phyloP scores from a whole-genome alignment of 1,140 invertebrate genomes.

The Scaptodrosophila lebanonensis region DNA sequence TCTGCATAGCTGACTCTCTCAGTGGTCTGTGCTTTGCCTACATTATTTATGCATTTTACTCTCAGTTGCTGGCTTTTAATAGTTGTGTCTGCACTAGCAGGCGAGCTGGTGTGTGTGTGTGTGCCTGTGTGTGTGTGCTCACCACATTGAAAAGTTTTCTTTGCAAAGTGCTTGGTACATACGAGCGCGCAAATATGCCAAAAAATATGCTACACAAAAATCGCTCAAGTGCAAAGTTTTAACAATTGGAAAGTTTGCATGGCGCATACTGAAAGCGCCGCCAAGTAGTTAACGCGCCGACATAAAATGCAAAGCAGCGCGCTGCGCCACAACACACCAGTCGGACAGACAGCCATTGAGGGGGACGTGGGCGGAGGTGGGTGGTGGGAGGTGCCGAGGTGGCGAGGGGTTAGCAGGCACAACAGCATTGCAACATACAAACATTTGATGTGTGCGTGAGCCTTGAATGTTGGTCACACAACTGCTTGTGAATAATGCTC shows the following conservation, averaged over 20 bases:
- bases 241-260: slow-evolving; percentile 71
- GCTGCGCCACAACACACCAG: slow-evolving; percentile 19
- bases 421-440: too few species aligned
- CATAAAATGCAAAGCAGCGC: slow-evolving; percentile 6
- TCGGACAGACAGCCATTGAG: neutral
- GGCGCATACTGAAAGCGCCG: slow-evolving; percentile 27
- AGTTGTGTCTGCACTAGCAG: slow-evolving; percentile 49
- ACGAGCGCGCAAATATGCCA: slow-evolving; percentile 69
- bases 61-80: slow-evolving; percentile 66
- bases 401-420: too few species aligned
- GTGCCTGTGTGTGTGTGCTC: slow-evolving; percentile 38
- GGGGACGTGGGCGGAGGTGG: neutral
- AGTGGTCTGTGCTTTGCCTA: slow-evolving; percentile 31
- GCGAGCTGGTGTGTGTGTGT: neutral
- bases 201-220: slow-evolving; percentile 74
- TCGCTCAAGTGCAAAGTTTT: slow-evolving; percentile 74
- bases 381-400: slow-evolving; percentile 11
- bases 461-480: slow-evolving; percentile 39
- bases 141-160: slow-evolving; percentile 74
- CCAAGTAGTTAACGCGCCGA: too few species aligned
- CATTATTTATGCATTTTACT: slow-evolving; percentile 72
- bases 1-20: slow-evolving; percentile 9
- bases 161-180: slow-evolving; percentile 73
- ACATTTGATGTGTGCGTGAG: too few species aligned
- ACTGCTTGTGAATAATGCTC: slow-evolving; percentile 27